Base-by-base conservation (phyloP, 2,113 vertebrate genomes). In the Castor canadensis region DNA sequence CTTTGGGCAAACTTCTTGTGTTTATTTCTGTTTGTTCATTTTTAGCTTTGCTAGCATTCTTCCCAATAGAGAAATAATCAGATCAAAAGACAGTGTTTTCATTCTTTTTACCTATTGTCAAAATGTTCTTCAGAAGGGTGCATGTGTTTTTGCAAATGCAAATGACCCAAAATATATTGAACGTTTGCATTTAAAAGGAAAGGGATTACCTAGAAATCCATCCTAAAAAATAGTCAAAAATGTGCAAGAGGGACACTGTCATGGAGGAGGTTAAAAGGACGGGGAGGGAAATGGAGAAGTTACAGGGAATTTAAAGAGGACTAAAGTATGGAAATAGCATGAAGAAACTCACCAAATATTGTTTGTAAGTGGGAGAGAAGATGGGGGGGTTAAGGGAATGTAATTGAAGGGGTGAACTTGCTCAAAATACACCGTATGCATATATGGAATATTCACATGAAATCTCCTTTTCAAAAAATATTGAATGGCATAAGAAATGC, bases 211-310 rank as follows among this genome's bases (percentile, higher is more conserved):
- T 95, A 60, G 79, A 93, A 96, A 72, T 64, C 13, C 82, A 72
- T 58, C n/a, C 22, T 83, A 66, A 97, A 96, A 92, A 96, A 90
- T 87, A 76, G 67, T 77, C 32, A 95, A 90, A 94, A 4, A 62
- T 77, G 88, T 5, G n/a, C n/a, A n/a, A n/a, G n/a, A n/a, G n/a
- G n/a, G n/a, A n/a, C n/a, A n/a, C n/a, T n/a, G n/a, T n/a, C n/a
- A n/a, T n/a, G n/a, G n/a, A n/a, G n/a, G n/a, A n/a, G n/a, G n/a
- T n/a, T n/a, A n/a, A n/a, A n/a, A n/a, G n/a, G n/a, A n/a, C n/a
- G n/a, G n/a, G n/a, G n/a, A n/a, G n/a, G n/a, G n/a, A n/a, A n/a
- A n/a, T n/a, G n/a, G n/a, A n/a, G n/a, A n/a, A n/a, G n/a, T n/a
- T n/a, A n/a, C n/a, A n/a, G n/a, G n/a, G n/a, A n/a, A n/a, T n/a